phyloP scores from a whole-genome alignment of 2,888 invertebrate genomes.

The Sclerodermus sp. region DNA sequence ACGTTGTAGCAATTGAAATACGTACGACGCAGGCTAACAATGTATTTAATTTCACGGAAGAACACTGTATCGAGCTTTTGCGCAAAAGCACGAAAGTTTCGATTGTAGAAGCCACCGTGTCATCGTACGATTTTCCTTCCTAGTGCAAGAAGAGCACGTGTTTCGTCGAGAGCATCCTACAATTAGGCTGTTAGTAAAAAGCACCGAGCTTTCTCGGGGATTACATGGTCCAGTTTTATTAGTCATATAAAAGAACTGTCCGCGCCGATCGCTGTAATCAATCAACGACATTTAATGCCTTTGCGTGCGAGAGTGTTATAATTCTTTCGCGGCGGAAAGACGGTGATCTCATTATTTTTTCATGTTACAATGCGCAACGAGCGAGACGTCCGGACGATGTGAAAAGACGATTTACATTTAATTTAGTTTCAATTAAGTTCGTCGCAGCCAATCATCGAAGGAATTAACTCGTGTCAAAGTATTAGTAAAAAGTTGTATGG shows the following conservation, averaged over 20 bases:
- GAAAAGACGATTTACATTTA: not conserved
- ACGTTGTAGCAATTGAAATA: not conserved
- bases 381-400: constrained; percentile 3
- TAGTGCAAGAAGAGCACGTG: constrained; percentile 16
- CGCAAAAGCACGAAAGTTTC: too few species aligned
- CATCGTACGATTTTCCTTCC: constrained; percentile 9
- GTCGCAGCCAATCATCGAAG: constrained; percentile 1
- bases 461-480: not conserved
- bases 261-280: constrained; percentile 14
- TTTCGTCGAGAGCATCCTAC: constrained; percentile 19
- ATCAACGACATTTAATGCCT: constrained; percentile 23
- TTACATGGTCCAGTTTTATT: constrained; percentile 5
- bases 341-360: constrained; percentile 38
- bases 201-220: constrained; percentile 9
- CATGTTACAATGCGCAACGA: constrained; percentile 13
- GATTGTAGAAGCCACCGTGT: constrained; percentile 3
- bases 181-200: constrained; percentile 12
- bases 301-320: constrained; percentile 14
- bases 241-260: constrained; percentile 1
- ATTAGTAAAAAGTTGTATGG: not conserved
- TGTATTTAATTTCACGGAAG: too few species aligned
- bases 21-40: not conserved
- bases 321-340: constrained; percentile 15
- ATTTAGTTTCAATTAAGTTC: constrained; percentile 5
- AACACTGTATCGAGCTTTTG: too few species aligned